A percentile compares a stretch with the other conserved stretches of the same genome.
phyloP scores from a whole-genome alignment of 2,113 vertebrate genomes.

The Recurvirostra avosetta region DNA sequence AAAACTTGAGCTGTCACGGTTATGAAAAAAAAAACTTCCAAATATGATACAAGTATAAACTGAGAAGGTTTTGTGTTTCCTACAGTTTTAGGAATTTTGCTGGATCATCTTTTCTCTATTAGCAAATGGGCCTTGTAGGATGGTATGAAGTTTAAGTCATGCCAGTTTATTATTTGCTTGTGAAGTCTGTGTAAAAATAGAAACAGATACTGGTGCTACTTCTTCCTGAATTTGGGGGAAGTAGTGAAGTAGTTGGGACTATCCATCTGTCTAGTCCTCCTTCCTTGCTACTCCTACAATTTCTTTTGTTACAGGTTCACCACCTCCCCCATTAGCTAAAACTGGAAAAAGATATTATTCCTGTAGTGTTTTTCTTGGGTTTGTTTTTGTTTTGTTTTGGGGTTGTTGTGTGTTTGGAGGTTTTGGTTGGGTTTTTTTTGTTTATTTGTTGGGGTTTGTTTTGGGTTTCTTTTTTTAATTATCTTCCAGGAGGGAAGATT shows the following conservation, averaged over 20 bases:
- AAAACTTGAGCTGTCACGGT: neutral
- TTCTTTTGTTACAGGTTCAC: neutral
- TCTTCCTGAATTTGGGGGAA: neutral
- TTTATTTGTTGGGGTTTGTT: neutral
- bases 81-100: neutral
- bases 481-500: neutral
- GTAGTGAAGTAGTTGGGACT: neutral
- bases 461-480: neutral
- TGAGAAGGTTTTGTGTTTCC: neutral
- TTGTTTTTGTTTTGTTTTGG: neutral
- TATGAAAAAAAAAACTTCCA: neutral
- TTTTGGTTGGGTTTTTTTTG: no score
- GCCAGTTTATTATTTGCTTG: neutral
- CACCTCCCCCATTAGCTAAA: accelerated
- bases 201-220: neutral
- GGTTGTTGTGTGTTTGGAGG: neutral
- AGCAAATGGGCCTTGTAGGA: neutral
- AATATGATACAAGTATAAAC: neutral
- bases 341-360: neutral
- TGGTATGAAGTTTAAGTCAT: neutral
- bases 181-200: neutral
- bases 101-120: neutral
- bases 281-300: neutral
- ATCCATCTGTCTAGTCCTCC: neutral
- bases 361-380: neutral